A percentile compares a stretch with the other conserved stretches of the same genome.
Evolutionary conservation across 2,797 vertebrate genomes (phyloP).

Genomic region (Pipistrellus pygmaeus): DNA sequence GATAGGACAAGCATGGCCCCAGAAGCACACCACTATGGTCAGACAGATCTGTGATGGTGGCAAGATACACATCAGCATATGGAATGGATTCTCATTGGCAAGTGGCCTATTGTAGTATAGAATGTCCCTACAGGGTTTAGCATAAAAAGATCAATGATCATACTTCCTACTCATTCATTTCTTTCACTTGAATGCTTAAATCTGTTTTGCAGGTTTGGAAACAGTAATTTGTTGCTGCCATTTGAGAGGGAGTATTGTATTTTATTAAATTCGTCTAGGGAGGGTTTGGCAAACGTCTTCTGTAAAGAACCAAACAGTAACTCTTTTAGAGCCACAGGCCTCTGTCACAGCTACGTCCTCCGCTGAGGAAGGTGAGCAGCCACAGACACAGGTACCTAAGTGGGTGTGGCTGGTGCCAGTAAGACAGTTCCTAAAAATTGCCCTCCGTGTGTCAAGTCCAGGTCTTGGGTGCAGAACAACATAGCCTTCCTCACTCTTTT

Average conservation of each 20-base stretch:
- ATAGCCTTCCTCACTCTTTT: background rate
- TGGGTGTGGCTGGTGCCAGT: background rate
- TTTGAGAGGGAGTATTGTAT: conserved; percentile 77
- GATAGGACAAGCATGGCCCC: background rate
- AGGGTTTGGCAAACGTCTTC: background rate
- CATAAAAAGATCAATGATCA: conserved; percentile 81
- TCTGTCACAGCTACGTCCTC: background rate
- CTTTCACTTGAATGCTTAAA: conserved; percentile 86
- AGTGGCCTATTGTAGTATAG: conserved; percentile 62
- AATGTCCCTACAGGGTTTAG: conserved; percentile 77
- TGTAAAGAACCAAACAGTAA: background rate
- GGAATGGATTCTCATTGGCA: conserved; percentile 76
- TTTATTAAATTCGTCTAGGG: background rate
- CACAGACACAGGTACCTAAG: background rate
- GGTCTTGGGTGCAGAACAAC: background rate
- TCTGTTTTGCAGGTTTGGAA: conserved; percentile 87
- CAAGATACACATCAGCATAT: conserved; percentile 80
- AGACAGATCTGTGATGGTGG: conserved; percentile 27
- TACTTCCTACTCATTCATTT: conserved; percentile 74
- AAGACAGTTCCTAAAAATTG: background rate
- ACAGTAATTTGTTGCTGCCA: conserved; percentile 92
- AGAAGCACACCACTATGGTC: background rate
- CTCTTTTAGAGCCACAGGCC: background rate
- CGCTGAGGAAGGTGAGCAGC: background rate
- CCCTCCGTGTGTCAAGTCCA: background rate